phyloP scores from a whole-genome alignment of 2,888 invertebrate species.

The Coecobrya sp. region DNA sequence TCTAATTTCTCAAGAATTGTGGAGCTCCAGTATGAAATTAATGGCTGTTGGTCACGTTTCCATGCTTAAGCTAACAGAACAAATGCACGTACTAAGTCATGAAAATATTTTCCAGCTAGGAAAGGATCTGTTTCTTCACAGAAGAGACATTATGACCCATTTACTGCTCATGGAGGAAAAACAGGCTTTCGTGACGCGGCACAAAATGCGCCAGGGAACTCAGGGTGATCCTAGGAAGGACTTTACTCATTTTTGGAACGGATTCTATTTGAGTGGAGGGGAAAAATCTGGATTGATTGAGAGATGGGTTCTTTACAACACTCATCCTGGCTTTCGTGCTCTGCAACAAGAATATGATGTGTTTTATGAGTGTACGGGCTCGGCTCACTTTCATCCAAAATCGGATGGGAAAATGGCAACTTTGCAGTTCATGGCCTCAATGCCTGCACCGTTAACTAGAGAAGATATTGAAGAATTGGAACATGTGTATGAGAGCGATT shows the following conservation, averaged over 20 bases:
- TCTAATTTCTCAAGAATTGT: background rate
- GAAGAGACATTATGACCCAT: slow-evolving; percentile 63
- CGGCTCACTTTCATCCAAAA: slow-evolving; percentile 22
- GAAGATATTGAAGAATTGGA: slow-evolving; percentile 59
- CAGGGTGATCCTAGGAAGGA: slow-evolving; percentile 25
- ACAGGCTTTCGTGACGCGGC: background rate
- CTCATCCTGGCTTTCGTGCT: slow-evolving; percentile 62
- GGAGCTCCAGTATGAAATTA: slow-evolving; percentile 23
- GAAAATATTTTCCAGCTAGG: slow-evolving; percentile 66
- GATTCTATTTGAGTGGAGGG: slow-evolving; percentile 53
- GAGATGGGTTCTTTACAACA: slow-evolving; percentile 60
- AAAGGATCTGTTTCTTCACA: slow-evolving; percentile 42
- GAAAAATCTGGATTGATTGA: slow-evolving; percentile 38
- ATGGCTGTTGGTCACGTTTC: slow-evolving; percentile 54
- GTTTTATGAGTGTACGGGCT: slow-evolving; percentile 53
- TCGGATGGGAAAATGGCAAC: slow-evolving; percentile 62
- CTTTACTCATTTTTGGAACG: slow-evolving; percentile 57
- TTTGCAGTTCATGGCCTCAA: slow-evolving; percentile 43
- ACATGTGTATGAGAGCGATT: slow-evolving; percentile 54
- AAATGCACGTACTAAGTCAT: slow-evolving; percentile 61
- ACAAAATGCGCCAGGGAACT: background rate
- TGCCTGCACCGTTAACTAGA: slow-evolving; percentile 5
- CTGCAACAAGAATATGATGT: slow-evolving; percentile 61
- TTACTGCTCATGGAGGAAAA: slow-evolving; percentile 49
- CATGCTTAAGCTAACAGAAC: slow-evolving; percentile 62